A percentile compares a stretch with the other conserved stretches of the same genome.
phyloP scores from a whole-genome alignment of 2,113 vertebrate genomes.

The Cyprinodon tularosa region DNA sequence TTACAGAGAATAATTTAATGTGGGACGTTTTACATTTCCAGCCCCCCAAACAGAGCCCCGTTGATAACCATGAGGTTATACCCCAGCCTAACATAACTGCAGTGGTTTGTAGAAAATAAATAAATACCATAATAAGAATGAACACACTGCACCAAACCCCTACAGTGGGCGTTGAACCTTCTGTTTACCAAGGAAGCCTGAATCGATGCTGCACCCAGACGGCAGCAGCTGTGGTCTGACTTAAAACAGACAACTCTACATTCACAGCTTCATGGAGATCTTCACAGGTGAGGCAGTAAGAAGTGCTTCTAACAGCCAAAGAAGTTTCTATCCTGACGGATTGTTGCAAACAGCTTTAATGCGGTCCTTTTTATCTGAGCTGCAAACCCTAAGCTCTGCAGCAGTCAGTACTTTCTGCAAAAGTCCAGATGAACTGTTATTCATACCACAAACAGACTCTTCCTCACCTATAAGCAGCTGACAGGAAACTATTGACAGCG shows the following conservation, averaged over 20 bases:
- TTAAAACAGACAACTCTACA: constrained; percentile 20
- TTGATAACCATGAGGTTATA: not conserved
- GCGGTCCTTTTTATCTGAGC: not conserved
- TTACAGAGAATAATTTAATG: constrained; percentile 65
- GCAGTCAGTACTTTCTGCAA: not conserved
- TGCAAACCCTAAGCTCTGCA: not conserved
- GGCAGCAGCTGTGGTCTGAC: constrained; percentile 1
- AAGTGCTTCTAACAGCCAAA: not conserved
- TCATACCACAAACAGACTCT: not conserved
- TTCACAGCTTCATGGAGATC: not conserved
- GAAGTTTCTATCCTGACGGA: not conserved
- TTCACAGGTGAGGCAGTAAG: constrained; percentile 3
- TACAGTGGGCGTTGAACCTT: constrained; percentile 54
- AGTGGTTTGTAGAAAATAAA: not conserved
- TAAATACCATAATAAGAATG: constrained; percentile 25
- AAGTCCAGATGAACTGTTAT: constrained; percentile 1
- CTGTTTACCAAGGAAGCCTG: constrained; percentile 56
- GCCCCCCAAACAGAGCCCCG: not conserved
- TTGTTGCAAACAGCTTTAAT: not conserved
- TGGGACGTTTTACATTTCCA: constrained; percentile 3
- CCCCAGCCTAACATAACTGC: not conserved
- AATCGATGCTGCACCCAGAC: constrained; percentile 56
- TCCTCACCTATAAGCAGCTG: not conserved
- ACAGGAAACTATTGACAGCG: constrained; percentile 1
- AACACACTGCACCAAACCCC: constrained; percentile 58